Base-by-base conservation (phyloP, 2,113 vertebrate genomes). In the Orthonyx spaldingii region DNA sequence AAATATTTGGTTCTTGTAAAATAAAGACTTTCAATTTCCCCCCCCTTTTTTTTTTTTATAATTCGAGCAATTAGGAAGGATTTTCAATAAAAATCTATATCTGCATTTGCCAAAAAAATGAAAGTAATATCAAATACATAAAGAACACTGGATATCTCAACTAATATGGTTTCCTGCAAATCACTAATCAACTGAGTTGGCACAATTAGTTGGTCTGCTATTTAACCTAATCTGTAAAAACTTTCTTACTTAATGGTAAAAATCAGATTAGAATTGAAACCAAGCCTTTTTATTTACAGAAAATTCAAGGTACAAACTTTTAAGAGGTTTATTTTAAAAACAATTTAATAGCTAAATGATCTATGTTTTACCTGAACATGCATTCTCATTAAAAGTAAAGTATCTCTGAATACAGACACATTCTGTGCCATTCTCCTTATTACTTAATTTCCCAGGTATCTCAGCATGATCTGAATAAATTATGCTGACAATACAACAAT, bases 381-480 rank as follows among this genome's bases (percentile, higher is more conserved):
- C 75, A 95, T 95, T 97, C 97, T 98, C 97, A 98, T 97, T 98
- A 98, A 97, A 95, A 96, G 70, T 86, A 88, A 95, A 96, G 97
- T 89, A 96, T 94, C 95, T 97, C 82, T 76, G 89, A 95, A 96
- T 95, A 84, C 83, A 78, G 97, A 97, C 79, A 91, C 68, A 97
- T 94, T 96, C 96, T 61, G 87, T 56, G 93, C 93, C 96, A 96
- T 98, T 97, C 97, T 98, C 97, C 95, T 98, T 97, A 98, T 98
- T 98, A 97, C 97, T 98, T 98, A 98, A 98, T 98, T 98, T 98
- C 97, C 95, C 97, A 98, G 97, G 98, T 98, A 98, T 98, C 98
- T 97, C 97, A 97, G 98, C 97, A 97, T 97, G 97, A 98, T 98
- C 97, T 97, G 98, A 98, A 99, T 99, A 99, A 99, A 99, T 99